Evolutionary conservation across 2,888 invertebrate genomes (phyloP).

Genomic region (Nemoura dubitans): DNA sequence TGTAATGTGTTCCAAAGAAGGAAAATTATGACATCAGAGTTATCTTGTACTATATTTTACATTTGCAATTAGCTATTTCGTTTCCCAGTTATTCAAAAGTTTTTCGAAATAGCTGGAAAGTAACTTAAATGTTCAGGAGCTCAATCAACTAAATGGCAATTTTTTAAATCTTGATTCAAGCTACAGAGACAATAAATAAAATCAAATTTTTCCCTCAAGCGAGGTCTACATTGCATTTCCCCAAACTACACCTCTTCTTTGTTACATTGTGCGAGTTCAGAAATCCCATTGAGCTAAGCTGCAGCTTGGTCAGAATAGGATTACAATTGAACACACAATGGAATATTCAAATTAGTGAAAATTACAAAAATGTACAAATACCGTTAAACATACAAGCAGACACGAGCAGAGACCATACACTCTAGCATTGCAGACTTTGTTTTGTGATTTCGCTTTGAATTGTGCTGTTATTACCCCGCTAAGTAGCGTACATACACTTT

Average conservation of each 20-base stretch:
- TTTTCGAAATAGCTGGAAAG: too few species aligned
- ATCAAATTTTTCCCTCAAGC: neutral
- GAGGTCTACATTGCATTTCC: neutral
- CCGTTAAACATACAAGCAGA: neutral
- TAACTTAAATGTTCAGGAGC: too few species aligned
- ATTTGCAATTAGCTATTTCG: too few species aligned
- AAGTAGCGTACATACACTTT: neutral
- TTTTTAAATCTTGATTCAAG: too few species aligned
- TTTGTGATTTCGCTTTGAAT: neutral
- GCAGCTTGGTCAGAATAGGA: constrained; percentile 1
- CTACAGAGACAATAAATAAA: too few species aligned
- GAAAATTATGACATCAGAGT: too few species aligned
- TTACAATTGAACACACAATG: constrained; percentile 30
- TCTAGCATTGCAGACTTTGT: neutral
- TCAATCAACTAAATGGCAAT: too few species aligned
- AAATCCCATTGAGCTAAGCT: constrained; percentile 24
- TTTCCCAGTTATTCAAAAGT: too few species aligned
- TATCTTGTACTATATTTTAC: too few species aligned
- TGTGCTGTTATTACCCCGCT: neutral
- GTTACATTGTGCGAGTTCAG: neutral
- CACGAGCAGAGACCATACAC: neutral
- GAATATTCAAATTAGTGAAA: constrained; percentile 36
- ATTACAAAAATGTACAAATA: constrained; percentile 37
- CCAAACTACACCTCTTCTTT: neutral
- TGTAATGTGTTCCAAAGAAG: too few species aligned